Conservation (phyloP, 2,797 vertebrate species). For the Karalla daura region DNA sequence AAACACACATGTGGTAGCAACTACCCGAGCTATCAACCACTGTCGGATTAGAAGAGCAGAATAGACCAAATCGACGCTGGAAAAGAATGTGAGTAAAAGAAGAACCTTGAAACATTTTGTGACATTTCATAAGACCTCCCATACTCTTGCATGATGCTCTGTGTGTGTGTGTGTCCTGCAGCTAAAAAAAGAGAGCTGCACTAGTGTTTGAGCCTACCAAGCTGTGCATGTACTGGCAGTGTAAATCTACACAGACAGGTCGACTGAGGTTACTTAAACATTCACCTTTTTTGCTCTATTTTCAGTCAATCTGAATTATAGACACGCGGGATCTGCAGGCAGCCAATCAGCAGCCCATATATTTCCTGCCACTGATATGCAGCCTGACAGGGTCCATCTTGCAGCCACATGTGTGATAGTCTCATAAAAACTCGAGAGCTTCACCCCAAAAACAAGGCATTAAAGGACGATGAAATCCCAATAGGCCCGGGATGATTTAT, state of each 20-base stretch:
- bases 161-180: not conserved
- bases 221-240: not conserved
- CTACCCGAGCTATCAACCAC: not conserved
- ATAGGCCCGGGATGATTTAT: slow-evolving; percentile 2
- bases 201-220: not conserved
- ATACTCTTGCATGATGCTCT: not conserved
- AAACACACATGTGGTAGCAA: not conserved
- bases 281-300: not conserved
- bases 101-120: too few species aligned
- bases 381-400: not conserved
- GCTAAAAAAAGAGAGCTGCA: not conserved
- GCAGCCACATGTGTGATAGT: not conserved
- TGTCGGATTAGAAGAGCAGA: not conserved
- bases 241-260: not conserved
- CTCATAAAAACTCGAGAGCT: not conserved
- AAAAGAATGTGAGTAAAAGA: too few species aligned
- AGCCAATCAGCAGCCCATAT: not conserved
- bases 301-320: not conserved
- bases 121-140: not conserved
- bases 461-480: not conserved
- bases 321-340: not conserved
- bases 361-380: not conserved
- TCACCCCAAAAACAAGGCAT: not conserved
- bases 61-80: too few species aligned
- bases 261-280: not conserved